phyloP scores from a whole-genome alignment of 2,113 vertebrate genomes.

The Lampris megalopsis region DNA sequence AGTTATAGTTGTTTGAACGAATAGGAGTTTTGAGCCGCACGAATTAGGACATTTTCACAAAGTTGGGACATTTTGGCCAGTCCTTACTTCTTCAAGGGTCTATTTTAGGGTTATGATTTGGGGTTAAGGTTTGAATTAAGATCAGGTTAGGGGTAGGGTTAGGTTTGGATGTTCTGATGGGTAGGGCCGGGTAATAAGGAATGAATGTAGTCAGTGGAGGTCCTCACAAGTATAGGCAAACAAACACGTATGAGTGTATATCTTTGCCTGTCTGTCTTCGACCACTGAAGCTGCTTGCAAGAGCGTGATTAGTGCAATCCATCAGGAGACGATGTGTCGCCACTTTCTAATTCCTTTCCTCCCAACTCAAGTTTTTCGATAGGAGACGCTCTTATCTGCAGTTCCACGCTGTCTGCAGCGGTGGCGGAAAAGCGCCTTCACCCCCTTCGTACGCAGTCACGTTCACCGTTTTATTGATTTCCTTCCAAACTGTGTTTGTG shows the following conservation, averaged over 20 bases:
- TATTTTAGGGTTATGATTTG: no score
- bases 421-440: conserved; percentile 20
- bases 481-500: conserved; percentile 74
- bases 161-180: no score
- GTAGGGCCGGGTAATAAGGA: no score
- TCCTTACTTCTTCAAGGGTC: no score
- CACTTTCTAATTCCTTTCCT: conserved; percentile 55
- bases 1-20: not conserved
- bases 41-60: no score
- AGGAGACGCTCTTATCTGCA: conserved; percentile 65
- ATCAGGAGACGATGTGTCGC: conserved; percentile 59
- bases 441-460: conserved; percentile 50
- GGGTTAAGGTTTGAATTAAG: no score
- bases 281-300: not conserved
- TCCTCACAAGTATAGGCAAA: no score
- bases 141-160: no score
- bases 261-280: not conserved
- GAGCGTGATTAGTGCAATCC: conserved; percentile 51
- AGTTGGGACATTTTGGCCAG: no score
- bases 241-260: not conserved
- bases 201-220: no score
- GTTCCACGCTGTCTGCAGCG: conserved; percentile 26
- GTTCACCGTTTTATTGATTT: conserved; percentile 71
- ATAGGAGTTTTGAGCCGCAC: not conserved
- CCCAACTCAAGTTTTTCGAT: conserved; percentile 52